Conservation (phyloP, 2,888 invertebrate genomes). For the Microplitis deprimator region DNA sequence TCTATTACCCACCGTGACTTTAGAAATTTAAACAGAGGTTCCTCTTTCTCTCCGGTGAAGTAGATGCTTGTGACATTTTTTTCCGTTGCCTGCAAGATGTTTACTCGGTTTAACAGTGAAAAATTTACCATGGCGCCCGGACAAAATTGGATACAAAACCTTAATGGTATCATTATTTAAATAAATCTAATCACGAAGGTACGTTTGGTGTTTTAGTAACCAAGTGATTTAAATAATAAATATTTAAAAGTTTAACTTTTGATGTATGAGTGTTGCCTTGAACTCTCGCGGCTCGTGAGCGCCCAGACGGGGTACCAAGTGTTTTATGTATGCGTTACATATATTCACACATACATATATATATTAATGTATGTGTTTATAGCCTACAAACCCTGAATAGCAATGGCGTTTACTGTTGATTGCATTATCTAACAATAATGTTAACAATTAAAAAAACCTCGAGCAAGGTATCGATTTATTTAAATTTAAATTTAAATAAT, state of each 20-base stretch:
- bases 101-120: slow-evolving; percentile 72
- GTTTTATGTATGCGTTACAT: background rate
- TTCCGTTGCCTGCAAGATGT: slow-evolving; percentile 73
- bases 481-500: slow-evolving; percentile 5
- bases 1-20: slow-evolving; percentile 58
- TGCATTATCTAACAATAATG: background rate
- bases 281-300: slow-evolving; percentile 35
- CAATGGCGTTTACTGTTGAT: slow-evolving; percentile 67
- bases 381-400: slow-evolving; percentile 69
- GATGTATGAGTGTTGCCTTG: slow-evolving; percentile 29
- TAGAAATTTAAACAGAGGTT: slow-evolving; percentile 61
- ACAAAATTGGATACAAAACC: slow-evolving; percentile 61
- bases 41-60: slow-evolving; percentile 64
- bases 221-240: background rate
- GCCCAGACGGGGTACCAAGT: slow-evolving; percentile 50
- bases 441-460: slow-evolving; percentile 46
- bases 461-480: slow-evolving; percentile 44
- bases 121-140: slow-evolving; percentile 63
- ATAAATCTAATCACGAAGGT: slow-evolving; percentile 62
- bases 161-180: slow-evolving; percentile 61
- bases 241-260: slow-evolving; percentile 8
- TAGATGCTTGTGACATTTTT: slow-evolving; percentile 70
- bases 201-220: slow-evolving; percentile 37
- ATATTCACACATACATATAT: background rate
- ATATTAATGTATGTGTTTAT: slow-evolving; percentile 62